These are phyloP conservation scores for Pissodes strobi DNA, from an alignment of 1,140 invertebrate genomes.

Conservation along the genomic window DNA sequence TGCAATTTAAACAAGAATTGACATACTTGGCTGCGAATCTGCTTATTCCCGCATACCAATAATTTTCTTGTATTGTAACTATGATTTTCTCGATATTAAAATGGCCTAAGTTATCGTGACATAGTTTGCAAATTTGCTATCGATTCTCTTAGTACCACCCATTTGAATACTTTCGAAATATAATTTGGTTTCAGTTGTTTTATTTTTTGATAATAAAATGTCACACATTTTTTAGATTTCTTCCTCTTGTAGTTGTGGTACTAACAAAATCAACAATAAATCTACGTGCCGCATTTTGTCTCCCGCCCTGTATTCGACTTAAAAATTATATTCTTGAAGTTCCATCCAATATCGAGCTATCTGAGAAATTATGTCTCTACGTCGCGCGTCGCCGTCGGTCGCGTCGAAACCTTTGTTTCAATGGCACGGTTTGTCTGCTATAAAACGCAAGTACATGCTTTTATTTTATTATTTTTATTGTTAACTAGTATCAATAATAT, in stretches of 20 bases:
- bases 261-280: not conserved
- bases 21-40: conserved; percentile 23
- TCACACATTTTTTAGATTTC: too few species aligned
- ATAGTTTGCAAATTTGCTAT: conserved; percentile 28
- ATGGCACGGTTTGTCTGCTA: too few species aligned
- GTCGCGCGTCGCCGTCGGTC: too few species aligned
- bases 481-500: too few species aligned
- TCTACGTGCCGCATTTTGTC: too few species aligned
- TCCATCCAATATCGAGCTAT: too few species aligned
- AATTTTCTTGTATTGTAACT: conserved; percentile 18
- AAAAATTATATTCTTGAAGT: too few species aligned
- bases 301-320: too few species aligned
- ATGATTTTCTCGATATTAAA: conserved; percentile 33
- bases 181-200: not conserved
- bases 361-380: too few species aligned
- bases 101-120: conserved; percentile 37
- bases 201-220: not conserved
- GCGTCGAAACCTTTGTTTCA: too few species aligned
- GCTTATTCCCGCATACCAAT: conserved; percentile 37
- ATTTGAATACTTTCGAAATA: not conserved
- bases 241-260: not conserved
- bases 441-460: too few species aligned
- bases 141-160: not conserved
- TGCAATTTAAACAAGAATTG: conserved; percentile 12
- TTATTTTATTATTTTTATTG: too few species aligned